Evolutionary conservation across 2,888 invertebrate genomes (phyloP).

Genomic region (Rutpela maculata): DNA sequence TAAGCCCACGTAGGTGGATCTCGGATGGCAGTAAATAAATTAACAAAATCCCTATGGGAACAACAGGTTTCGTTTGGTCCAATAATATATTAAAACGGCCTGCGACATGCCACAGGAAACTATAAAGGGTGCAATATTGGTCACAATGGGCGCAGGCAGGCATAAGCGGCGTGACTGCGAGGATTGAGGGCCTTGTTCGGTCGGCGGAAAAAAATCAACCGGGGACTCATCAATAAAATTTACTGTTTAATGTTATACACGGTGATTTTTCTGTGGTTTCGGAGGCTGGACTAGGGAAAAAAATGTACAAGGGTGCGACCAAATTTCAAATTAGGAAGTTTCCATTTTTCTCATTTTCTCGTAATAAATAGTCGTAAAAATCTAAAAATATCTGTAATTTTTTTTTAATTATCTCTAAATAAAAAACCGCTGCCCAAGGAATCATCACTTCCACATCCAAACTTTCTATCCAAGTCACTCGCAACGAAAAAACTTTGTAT

Average conservation of each 20-base stretch:
- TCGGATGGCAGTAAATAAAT: constrained; percentile 33
- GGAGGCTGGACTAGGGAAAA: neutral
- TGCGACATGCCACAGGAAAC: constrained; percentile 29
- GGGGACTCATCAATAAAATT: neutral
- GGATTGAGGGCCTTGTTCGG: neutral
- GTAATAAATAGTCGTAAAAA: no score
- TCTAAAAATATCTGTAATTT: no score
- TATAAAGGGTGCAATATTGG: neutral
- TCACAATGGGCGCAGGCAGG: neutral
- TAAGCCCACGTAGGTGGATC: constrained; percentile 16
- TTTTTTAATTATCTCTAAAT: no score
- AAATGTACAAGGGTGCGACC: no score
- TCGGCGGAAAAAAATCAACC: neutral
- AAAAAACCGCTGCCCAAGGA: no score
- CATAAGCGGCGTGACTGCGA: neutral
- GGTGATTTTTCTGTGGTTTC: neutral
- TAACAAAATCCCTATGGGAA: constrained; percentile 30
- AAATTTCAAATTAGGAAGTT: no score
- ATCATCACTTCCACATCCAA: no score
- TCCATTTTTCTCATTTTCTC: no score
- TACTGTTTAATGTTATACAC: neutral
- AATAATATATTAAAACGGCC: constrained; percentile 41
- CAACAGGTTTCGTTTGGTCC: constrained; percentile 37
- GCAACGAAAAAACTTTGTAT: no score
- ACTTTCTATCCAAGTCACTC: no score